Conservation (phyloP, 2,888 invertebrate genomes). For the Cantharis lateralis region DNA sequence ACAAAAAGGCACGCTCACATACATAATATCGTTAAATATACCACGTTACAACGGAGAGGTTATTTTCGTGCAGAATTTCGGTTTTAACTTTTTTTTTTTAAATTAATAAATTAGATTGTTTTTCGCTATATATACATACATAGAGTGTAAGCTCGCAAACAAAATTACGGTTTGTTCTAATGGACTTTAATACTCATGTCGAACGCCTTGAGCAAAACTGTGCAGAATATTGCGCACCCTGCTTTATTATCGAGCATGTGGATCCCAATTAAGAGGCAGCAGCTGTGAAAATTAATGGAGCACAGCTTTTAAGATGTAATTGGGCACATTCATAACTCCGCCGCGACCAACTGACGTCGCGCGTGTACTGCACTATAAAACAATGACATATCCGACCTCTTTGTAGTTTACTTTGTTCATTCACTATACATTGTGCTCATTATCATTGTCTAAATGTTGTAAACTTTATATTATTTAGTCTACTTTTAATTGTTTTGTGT, state of each 20-base stretch:
- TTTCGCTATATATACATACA: background rate
- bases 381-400: slow-evolving; percentile 32
- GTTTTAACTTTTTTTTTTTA: background rate
- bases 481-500: slow-evolving; percentile 19
- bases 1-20: background rate
- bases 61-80: background rate
- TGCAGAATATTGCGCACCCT: slow-evolving; percentile 37
- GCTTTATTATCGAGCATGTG: slow-evolving; percentile 63
- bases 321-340: slow-evolving; percentile 66
- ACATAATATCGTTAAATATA: background rate
- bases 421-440: background rate
- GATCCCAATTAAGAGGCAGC: slow-evolving; percentile 67
- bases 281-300: slow-evolving; percentile 68
- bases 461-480: slow-evolving; percentile 6
- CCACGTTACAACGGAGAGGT: background rate
- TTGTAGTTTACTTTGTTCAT: slow-evolving; percentile 22
- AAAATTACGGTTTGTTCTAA: background rate
- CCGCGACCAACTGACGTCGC: slow-evolving; percentile 41
- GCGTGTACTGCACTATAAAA: slow-evolving; percentile 33
- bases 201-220: slow-evolving; percentile 27
- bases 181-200: slow-evolving; percentile 18
- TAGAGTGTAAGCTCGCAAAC: background rate
- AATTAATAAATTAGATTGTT: background rate
- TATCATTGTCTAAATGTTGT: background rate
- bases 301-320: slow-evolving; percentile 68